Evolutionary conservation across 2,113 vertebrate species (phyloP).

Genomic region (Ictidomys tridecemlineatus): DNA sequence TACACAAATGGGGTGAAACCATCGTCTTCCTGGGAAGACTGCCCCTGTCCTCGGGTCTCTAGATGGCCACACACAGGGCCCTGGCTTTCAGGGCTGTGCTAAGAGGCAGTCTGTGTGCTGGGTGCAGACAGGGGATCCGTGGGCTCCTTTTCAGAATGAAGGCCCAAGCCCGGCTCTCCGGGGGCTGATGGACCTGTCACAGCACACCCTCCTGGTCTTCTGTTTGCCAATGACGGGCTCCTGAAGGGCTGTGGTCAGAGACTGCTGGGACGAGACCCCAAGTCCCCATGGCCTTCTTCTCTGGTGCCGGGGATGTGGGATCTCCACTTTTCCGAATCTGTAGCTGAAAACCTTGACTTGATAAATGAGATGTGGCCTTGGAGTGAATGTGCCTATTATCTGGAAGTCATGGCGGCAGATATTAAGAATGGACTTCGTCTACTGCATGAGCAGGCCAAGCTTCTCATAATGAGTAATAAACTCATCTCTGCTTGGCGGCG

Average conservation of each 20-base stretch:
- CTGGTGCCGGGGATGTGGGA: neutral
- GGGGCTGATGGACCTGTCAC: neutral
- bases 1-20: no score
- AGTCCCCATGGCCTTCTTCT: rapidly evolving
- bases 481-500: constrained; percentile 79
- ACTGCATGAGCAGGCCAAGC: constrained; percentile 80
- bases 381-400: constrained; percentile 89
- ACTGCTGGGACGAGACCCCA: no score
- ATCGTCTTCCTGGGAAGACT: neutral
- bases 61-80: no score
- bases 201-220: neutral
- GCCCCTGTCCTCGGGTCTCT: rapidly evolving
- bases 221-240: rapidly evolving
- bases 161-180: neutral
- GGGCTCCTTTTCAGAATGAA: neutral
- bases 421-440: constrained; percentile 91
- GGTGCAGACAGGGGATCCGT: no score
- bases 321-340: constrained; percentile 59
- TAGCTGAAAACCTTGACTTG: constrained; percentile 85
- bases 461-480: constrained; percentile 85
- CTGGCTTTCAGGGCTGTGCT: neutral
- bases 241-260: rapidly evolving
- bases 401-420: constrained; percentile 87
- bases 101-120: neutral
- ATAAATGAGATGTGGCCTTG: constrained; percentile 91